phyloP scores from a whole-genome alignment of 2,113 vertebrate species.

The Corythaixoides concolor region DNA sequence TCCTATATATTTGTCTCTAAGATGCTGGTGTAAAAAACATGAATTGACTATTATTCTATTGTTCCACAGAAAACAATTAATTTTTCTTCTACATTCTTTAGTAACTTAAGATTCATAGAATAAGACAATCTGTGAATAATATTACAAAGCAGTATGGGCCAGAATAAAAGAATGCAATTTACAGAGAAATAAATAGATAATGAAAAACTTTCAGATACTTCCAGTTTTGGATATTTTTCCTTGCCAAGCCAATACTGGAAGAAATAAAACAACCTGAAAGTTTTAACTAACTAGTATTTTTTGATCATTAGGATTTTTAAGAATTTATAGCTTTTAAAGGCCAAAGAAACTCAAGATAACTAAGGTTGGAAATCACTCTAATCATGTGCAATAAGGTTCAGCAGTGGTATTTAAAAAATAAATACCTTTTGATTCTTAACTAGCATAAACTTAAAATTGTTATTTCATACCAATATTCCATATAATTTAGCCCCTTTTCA shows the following conservation, averaged over 20 bases:
- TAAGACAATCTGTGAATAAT: not conserved
- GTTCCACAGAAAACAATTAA: not conserved
- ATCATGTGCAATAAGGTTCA: not conserved
- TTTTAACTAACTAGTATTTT: not conserved
- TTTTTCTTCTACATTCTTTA: not conserved
- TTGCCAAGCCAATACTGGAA: not conserved
- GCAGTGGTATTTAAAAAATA: not conserved
- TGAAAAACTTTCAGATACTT: not conserved
- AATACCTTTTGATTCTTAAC: not conserved
- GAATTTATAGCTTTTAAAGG: not conserved
- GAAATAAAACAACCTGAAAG: not conserved
- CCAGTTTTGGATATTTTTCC: not conserved
- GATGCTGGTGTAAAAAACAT: not conserved
- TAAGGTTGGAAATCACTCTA: not conserved
- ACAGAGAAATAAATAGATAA: not conserved
- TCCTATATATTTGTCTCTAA: not conserved
- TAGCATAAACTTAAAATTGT: not conserved
- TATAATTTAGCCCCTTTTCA: not conserved
- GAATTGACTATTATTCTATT: not conserved
- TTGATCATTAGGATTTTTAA: not conserved
- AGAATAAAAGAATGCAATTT: not conserved
- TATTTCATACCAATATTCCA: not conserved
- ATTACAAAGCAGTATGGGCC: not conserved
- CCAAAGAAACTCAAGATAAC: not conserved
- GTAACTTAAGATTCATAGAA: not conserved